These are phyloP conservation scores for Rhagium mordax DNA, from an alignment of 2,888 invertebrate genomes.

Conservation along the genomic window DNA sequence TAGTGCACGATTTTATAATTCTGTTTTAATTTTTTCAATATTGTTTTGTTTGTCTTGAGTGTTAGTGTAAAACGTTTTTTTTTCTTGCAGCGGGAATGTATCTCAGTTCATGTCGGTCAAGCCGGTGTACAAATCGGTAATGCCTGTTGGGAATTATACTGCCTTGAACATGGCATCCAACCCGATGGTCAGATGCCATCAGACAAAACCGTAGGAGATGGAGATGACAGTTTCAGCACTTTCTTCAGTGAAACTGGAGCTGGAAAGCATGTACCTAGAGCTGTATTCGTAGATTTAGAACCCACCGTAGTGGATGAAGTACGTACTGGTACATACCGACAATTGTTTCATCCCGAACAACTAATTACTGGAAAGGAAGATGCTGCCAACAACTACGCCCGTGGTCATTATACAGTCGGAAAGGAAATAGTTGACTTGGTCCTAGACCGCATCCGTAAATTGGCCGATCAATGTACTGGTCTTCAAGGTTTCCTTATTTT, in stretches of 20 bases:
- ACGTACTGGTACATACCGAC: constrained; percentile 93
- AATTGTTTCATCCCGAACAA: constrained; percentile 98
- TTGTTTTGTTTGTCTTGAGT: not conserved
- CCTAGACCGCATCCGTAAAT: constrained; percentile 74
- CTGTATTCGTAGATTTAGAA: constrained; percentile 95
- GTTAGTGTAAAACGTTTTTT: constrained; percentile 27
- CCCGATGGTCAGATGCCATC: constrained; percentile 93
- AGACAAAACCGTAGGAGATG: constrained; percentile 81
- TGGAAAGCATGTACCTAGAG: constrained; percentile 96
- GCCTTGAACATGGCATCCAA: constrained; percentile 92
- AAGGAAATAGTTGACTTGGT: constrained; percentile 95
- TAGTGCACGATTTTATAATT: too few species aligned
- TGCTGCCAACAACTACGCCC: constrained; percentile 97
- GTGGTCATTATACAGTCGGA: constrained; percentile 98
- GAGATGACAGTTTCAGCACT: constrained; percentile 96
- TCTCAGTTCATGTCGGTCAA: constrained; percentile 85
- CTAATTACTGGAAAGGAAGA: constrained; percentile 93
- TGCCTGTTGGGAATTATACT: constrained; percentile 92
- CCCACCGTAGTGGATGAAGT: constrained; percentile 97
- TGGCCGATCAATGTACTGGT: constrained; percentile 92
- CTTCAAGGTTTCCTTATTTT: constrained; percentile 95
- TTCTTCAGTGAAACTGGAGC: constrained; percentile 96
- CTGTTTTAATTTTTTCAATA: not conserved
- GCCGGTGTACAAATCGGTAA: constrained; percentile 93
- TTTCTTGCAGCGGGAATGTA: constrained; percentile 80